A percentile compares a stretch with the other conserved stretches of the same genome.
Conservation (phyloP, 2,888 invertebrate species). For the Eupeodes luniger region DNA sequence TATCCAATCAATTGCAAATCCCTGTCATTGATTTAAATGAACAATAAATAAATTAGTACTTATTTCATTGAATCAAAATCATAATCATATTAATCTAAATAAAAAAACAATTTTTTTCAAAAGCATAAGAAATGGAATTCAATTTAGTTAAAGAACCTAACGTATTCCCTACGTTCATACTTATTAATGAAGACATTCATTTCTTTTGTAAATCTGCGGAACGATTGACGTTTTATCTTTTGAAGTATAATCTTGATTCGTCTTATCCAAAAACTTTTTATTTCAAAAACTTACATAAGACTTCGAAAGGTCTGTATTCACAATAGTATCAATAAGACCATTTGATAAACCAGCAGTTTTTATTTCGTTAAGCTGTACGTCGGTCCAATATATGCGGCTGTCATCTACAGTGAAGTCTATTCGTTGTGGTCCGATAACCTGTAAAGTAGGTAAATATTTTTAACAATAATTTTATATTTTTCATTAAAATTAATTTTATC, state of each 20-base stretch:
- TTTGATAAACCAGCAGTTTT: slow-evolving; percentile 88
- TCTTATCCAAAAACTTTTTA: slow-evolving; percentile 26
- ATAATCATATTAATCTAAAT: background rate
- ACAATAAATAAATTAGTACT: background rate
- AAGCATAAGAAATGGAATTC: no score
- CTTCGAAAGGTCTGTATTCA: slow-evolving; percentile 87
- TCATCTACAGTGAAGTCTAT: slow-evolving; percentile 89
- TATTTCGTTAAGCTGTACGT: slow-evolving; percentile 90
- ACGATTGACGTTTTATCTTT: no score
- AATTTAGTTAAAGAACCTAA: no score
- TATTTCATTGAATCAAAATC: no score
- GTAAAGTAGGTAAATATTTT: slow-evolving; percentile 71
- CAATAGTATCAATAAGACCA: slow-evolving; percentile 89
- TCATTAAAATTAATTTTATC: no score
- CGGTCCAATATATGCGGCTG: slow-evolving; percentile 91
- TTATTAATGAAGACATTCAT: no score
- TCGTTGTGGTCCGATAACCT: slow-evolving; percentile 89
- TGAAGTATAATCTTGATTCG: no score
- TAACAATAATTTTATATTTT: no score
- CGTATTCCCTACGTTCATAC: no score
- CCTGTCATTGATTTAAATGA: slow-evolving; percentile 80
- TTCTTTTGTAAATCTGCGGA: no score
- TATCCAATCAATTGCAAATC: slow-evolving; percentile 93
- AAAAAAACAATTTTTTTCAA: no score
- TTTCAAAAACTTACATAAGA: slow-evolving; percentile 78